Percentiles rank a stretch among this genome's conserved stretches.
These are phyloP conservation scores for Spialia ferax DNA, from an alignment of 2,888 invertebrate genomes.

Conservation along the genomic window DNA sequence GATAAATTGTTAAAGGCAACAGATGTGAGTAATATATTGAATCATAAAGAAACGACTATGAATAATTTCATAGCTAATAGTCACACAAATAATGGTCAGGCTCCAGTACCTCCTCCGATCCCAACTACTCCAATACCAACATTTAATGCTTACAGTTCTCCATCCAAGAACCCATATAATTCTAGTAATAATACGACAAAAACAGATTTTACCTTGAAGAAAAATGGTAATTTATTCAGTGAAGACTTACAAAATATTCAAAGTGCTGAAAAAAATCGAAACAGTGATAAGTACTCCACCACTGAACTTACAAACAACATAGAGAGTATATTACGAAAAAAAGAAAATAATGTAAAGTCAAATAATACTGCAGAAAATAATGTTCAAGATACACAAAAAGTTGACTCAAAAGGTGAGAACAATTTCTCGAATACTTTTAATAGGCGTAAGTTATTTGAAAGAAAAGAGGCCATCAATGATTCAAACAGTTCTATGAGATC, in stretches of 20 bases:
- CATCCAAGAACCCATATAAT: slow-evolving; percentile 53
- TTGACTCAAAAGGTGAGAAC: slow-evolving; percentile 64
- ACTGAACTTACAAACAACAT: slow-evolving; percentile 61
- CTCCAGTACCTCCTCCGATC: slow-evolving; percentile 72
- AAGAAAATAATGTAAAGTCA: slow-evolving; percentile 61
- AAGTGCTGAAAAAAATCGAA: slow-evolving; percentile 56
- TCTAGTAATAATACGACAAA: slow-evolving; percentile 45
- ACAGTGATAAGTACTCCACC: slow-evolving; percentile 63
- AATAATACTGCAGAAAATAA: slow-evolving; percentile 61
- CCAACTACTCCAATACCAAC: slow-evolving; percentile 75
- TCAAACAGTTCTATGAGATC: slow-evolving; percentile 50
- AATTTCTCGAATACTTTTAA: slow-evolving; percentile 70
- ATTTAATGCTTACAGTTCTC: slow-evolving; percentile 64
- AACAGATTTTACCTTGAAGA: slow-evolving; percentile 59
- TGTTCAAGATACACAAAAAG: slow-evolving; percentile 56
- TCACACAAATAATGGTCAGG: slow-evolving; percentile 52
- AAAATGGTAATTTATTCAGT: slow-evolving; percentile 49
- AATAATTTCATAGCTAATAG: slow-evolving; percentile 36
- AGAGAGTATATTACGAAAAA: slow-evolving; percentile 64
- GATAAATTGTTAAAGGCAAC: slow-evolving; percentile 66
- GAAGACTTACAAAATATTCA: slow-evolving; percentile 40
- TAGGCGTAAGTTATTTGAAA: slow-evolving; percentile 77
- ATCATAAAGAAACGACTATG: slow-evolving; percentile 38
- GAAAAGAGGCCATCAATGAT: slow-evolving; percentile 56
- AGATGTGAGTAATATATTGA: slow-evolving; percentile 56